Percentiles rank a stretch among this genome's conserved stretches.
phyloP scores from a whole-genome alignment of 2,888 invertebrate genomes.

The Ochropleura plecta region DNA sequence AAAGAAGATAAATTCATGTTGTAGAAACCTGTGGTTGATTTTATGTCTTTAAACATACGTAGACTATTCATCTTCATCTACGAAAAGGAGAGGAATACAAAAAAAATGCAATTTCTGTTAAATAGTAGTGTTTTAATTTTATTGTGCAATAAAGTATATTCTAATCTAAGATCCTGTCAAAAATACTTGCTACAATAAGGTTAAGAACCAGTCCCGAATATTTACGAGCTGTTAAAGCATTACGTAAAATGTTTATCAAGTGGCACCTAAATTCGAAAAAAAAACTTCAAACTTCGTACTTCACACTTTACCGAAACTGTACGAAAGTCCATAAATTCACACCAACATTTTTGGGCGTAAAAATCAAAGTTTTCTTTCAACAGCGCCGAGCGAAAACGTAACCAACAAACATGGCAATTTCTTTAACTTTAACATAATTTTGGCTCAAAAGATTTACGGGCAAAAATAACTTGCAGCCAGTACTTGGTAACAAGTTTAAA shows the following conservation, averaged over 20 bases:
- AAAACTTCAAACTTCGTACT: conserved; percentile 51
- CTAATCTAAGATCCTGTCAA: neutral
- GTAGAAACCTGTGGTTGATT: neutral
- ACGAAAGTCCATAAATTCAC: conserved; percentile 60
- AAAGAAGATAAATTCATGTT: neutral
- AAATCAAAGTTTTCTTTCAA: conserved; percentile 63
- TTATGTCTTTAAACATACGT: no score
- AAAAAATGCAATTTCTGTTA: neutral
- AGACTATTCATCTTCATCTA: neutral
- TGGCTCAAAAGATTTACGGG: conserved; percentile 68
- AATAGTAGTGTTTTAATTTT: no score
- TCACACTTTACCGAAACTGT: conserved; percentile 35
- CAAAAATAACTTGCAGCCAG: conserved; percentile 61
- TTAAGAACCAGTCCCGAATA: neutral
- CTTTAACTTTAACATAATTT: conserved; percentile 64
- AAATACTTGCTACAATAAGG: neutral
- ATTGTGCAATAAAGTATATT: no score
- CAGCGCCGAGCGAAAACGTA: conserved; percentile 45
- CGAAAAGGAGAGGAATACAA: neutral
- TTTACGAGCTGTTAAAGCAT: conserved; percentile 3
- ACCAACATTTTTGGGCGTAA: conserved; percentile 58
- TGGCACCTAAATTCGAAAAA: conserved; percentile 10
- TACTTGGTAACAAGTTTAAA: conserved; percentile 77
- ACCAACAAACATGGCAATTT: conserved; percentile 62
- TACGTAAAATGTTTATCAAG: conserved; percentile 44